A percentile compares a stretch with the other conserved stretches of the same genome.
phyloP scores from a whole-genome alignment of 2,888 invertebrate genomes.

The Cephus runcator region DNA sequence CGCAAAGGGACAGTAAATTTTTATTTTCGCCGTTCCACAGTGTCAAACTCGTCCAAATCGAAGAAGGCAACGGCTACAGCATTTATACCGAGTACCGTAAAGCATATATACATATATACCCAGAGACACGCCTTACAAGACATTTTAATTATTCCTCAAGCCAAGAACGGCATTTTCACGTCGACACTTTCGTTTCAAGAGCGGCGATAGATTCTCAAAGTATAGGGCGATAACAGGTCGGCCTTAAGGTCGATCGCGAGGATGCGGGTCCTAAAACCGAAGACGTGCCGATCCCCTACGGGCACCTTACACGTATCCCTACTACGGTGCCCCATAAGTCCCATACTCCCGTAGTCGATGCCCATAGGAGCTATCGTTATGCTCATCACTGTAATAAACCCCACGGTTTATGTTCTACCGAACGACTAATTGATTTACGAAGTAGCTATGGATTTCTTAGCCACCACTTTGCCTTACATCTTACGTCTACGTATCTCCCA shows the following conservation, averaged over 20 bases:
- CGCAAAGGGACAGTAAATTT: background rate
- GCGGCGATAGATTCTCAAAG: conserved; percentile 2
- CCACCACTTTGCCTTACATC: background rate
- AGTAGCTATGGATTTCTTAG: conserved; percentile 14
- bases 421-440: conserved; percentile 33
- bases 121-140: background rate
- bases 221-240: conserved; percentile 1
- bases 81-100: background rate
- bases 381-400: conserved; percentile 27
- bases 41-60: background rate
- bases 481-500: background rate
- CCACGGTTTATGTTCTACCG: conserved; percentile 25
- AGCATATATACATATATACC: background rate
- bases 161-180: conserved; percentile 24
- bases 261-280: conserved; percentile 23
- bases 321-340: background rate
- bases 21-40: background rate
- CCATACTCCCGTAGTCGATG: background rate
- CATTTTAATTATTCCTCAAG: conserved; percentile 19
- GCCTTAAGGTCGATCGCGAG: background rate
- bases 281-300: conserved; percentile 13
- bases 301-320: background rate
- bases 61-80: background rate
- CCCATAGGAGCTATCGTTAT: conserved; percentile 16
- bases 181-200: conserved; percentile 30